Evolutionary conservation across 2,888 invertebrate species (phyloP).

Genomic region (Lasioglossum leucozonium): DNA sequence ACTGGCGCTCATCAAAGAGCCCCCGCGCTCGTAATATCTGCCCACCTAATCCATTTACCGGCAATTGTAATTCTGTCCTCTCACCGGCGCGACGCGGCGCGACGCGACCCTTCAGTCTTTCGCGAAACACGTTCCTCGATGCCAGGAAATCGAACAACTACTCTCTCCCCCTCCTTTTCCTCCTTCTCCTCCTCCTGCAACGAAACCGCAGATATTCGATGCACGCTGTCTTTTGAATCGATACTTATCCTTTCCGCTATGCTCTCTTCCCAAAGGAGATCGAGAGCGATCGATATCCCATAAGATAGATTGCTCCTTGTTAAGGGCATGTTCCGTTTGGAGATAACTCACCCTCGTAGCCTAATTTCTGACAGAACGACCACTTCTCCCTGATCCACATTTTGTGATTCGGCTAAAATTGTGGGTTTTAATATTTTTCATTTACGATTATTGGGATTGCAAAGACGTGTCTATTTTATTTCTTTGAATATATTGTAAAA

Average conservation of each 20-base stretch:
- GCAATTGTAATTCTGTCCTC: constrained; percentile 75
- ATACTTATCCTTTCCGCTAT: not conserved
- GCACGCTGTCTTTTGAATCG: too few species aligned
- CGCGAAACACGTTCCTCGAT: constrained; percentile 45
- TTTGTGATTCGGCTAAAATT: too few species aligned
- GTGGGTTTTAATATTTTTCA: too few species aligned
- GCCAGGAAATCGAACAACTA: constrained; percentile 44
- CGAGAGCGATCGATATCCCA: not conserved
- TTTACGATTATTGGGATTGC: too few species aligned
- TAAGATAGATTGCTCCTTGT: not conserved
- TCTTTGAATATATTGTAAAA: too few species aligned
- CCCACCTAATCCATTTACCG: constrained; percentile 75
- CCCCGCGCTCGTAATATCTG: constrained; percentile 73
- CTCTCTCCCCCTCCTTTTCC: not conserved
- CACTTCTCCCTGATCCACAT: too few species aligned
- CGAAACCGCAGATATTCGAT: constrained; percentile 32
- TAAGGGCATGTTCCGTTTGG: not conserved
- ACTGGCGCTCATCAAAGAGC: constrained; percentile 76
- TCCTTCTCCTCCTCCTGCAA: not conserved
- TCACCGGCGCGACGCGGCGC: constrained; percentile 45
- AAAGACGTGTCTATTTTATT: too few species aligned
- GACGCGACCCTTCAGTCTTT: constrained; percentile 52
- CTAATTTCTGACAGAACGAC: not conserved
- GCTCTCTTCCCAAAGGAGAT: not conserved
- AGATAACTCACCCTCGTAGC: not conserved